Evolutionary conservation across 2,888 invertebrate genomes (phyloP), one percentile per base, ranked within the genome.

Genomic region (Polydesmus complanatus): DNA sequence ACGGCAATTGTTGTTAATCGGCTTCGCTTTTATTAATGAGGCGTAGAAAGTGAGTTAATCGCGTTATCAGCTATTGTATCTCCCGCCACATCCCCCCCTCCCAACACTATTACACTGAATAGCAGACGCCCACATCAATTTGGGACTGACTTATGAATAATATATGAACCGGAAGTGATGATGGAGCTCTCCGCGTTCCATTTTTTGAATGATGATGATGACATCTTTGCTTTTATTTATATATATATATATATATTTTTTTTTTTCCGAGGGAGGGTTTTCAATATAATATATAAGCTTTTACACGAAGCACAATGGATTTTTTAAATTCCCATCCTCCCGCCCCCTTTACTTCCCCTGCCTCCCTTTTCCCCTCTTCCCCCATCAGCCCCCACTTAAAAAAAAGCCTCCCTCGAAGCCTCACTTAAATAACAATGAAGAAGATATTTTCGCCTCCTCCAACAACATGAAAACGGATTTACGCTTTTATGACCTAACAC

Each of bases 371-470:
- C 51, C 19, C 21, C n/a, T 14, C 21, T 14, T n/a, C 19, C 54
- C 27, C 54, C 54, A 26, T 56, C 56, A 25, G n/a, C n/a, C n/a
- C n/a, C n/a, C n/a, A n/a, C n/a, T n/a, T n/a, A n/a, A n/a, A n/a
- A n/a, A n/a, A n/a, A n/a, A n/a, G n/a, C n/a, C n/a, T n/a, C n/a
- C n/a, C n/a, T n/a, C n/a, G n/a, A n/a, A n/a, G n/a, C n/a, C n/a
- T 47, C 56, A 56, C 56, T 56, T 56, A 56, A 56, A 56, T 56
- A 56, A 47, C 56, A 56, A 56, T 56, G 56, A 56, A 56, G 37
- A 47, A 48, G 56, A 56, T 56, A 56, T 56, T 56, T 27, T 23
- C 27, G 56, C 19, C 48, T 56, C 47, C n/a, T n/a, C n/a, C n/a
- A n/a, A n/a, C n/a, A n/a, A n/a, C n/a, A 37, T 37, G 37, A 37